Percentiles rank a stretch among this genome's conserved stretches.
These are phyloP conservation scores for Stenurella melanura DNA, from an alignment of 2,888 invertebrate genomes.

Conservation along the genomic window DNA sequence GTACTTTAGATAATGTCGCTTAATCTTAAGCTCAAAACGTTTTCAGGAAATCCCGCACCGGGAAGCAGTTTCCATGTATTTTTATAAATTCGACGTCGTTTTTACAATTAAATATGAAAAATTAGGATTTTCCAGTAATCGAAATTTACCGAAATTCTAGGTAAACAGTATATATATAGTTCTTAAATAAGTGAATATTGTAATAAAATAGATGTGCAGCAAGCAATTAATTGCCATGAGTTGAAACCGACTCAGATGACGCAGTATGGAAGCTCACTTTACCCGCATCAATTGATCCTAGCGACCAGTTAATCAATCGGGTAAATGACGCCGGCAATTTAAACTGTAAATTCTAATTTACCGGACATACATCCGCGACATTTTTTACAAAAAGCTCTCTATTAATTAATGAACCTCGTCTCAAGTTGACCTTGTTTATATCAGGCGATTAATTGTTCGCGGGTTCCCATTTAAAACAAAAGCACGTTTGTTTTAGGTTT, in stretches of 20 bases:
- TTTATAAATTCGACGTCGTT: too few species aligned
- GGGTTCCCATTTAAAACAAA: conserved; percentile 11
- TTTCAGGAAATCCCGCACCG: too few species aligned
- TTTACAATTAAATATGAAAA: too few species aligned
- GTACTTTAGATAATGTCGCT: too few species aligned
- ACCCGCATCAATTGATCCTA: neutral
- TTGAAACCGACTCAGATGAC: neutral
- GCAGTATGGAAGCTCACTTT: neutral
- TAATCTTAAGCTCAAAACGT: too few species aligned
- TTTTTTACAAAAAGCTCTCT: conserved; percentile 5
- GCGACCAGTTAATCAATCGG: neutral
- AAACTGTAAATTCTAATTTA: neutral
- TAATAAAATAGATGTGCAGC: neutral
- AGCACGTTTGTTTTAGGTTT: conserved; percentile 29
- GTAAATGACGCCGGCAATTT: neutral
- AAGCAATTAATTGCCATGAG: neutral
- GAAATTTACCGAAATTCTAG: too few species aligned
- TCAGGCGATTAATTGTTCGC: neutral
- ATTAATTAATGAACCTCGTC: conserved; percentile 4
- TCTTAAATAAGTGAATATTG: too few species aligned
- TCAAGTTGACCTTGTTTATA: conserved; percentile 8
- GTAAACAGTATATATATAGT: too few species aligned
- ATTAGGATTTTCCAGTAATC: too few species aligned
- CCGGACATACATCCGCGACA: conserved; percentile 14
- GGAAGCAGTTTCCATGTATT: too few species aligned